A percentile compares a stretch with the other conserved stretches of the same genome.
Conservation (phyloP, 2,113 vertebrate species). For the Clupea harengus region DNA sequence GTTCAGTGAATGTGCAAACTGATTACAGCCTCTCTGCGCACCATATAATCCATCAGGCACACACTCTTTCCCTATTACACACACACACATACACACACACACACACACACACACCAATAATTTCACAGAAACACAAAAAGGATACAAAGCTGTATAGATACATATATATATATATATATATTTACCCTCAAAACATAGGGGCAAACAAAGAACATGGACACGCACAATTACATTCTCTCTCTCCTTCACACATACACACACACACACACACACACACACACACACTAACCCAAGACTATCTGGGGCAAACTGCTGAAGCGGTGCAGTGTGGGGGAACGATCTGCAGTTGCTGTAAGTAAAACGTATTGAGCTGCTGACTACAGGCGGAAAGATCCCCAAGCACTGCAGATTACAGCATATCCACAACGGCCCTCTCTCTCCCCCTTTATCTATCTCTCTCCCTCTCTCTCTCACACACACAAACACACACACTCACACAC, state of each 20-base stretch:
- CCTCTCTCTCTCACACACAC: background rate
- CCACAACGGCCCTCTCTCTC: background rate
- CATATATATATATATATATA: too few relatives aligned
- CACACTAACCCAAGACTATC: conserved; percentile 53
- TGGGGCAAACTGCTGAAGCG: conserved; percentile 58
- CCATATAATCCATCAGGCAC: conserved; percentile 62
- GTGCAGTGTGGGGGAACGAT: conserved; percentile 38
- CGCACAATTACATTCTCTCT: conserved; percentile 48
- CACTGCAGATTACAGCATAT: conserved; percentile 59
- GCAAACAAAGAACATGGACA: background rate
- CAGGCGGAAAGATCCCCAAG: conserved; percentile 67
- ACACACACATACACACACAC: conserved; percentile 24
- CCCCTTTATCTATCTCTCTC: too few relatives aligned
- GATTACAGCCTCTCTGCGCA: conserved; percentile 64
- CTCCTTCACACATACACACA: conserved; percentile 42
- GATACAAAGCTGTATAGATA: too few relatives aligned
- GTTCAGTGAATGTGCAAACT: conserved; percentile 69
- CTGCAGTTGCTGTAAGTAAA: conserved; percentile 71
- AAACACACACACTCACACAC: too few relatives aligned
- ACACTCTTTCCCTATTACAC: conserved; percentile 9
- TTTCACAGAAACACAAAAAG: background rate
- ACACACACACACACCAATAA: conserved; percentile 8
- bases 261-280: conserved; percentile 36
- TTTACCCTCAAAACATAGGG: conserved; percentile 35
- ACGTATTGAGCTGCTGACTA: conserved; percentile 72